Base-by-base conservation (phyloP, 2,113 vertebrate species). In the Calonectris borealis region DNA sequence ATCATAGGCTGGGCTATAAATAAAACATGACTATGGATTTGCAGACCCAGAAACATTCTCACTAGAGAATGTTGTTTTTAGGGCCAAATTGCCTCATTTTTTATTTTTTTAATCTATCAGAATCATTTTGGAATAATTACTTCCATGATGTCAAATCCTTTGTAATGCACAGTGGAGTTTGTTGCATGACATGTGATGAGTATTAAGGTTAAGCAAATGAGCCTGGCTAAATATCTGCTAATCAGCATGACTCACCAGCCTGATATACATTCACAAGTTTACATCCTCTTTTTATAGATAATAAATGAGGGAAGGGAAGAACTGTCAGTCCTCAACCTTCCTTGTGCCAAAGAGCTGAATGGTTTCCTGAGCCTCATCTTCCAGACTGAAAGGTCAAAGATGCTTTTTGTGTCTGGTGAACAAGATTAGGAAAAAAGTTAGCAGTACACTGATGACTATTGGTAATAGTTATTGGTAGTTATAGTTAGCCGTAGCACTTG, bases 1-100 rank as follows among this genome's bases (percentile, higher is more conserved):
- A 97, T 98, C 98, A 98, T 96, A 96, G 87, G 46, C 83, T 14
- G 52, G 52, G 83, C 96, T 98, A 98, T 98, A 98, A 98, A 98
- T 98, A 98, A 98, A 97, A 97, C 89, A 97, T 98, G 96, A 97
- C 94, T 97, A 78, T 89, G 94, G 90, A 97, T 97, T 96, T 94
- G 91, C 94, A 98, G 96, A 97, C 93, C 95, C 91, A 96, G 94
- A 98, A 97, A 97, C 92, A 97, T 88, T 96, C 96, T 98, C 97
- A 97, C 97, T 97, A 98, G 92, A 98, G 89, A 86, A 97, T 90
- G 96, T 93, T 97, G 40, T 80, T 54, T 97, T 98, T 95, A 92
- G 95, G 97, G 91, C 88, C 80, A 97, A 97, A 97, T 95, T 95
- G 82, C 83, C 69, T 96, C 92, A 51, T 96, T 96, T 98, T 96